Conservation (phyloP, 2,797 vertebrate genomes). For the Gobio occitaniae region DNA sequence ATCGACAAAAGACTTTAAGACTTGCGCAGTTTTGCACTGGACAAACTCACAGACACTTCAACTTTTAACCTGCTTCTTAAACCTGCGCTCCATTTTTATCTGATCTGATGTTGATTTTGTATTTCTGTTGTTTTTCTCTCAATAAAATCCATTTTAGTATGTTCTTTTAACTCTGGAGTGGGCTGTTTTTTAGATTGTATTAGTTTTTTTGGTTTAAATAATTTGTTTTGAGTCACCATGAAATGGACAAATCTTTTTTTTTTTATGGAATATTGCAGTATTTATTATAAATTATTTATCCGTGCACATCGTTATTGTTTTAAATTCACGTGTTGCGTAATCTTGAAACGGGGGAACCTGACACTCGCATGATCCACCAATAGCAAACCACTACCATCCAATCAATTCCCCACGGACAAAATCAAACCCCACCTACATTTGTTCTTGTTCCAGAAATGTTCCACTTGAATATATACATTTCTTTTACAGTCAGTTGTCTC, state of each 20-base stretch:
- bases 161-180: slow-evolving; percentile 54
- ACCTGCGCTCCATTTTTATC: slow-evolving; percentile 56
- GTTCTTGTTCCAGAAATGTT: not conserved
- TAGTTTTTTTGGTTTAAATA: not conserved
- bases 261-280: not conserved
- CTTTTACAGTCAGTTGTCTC: not conserved
- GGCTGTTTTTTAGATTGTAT: slow-evolving; percentile 22
- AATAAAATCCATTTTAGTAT: slow-evolving; percentile 66
- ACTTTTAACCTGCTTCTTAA: slow-evolving; percentile 61
- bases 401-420: too few relatives aligned
- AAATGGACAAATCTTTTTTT: not conserved
- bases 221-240: not conserved
- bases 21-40: slow-evolving; percentile 59
- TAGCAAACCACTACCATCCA: too few relatives aligned
- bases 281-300: not conserved
- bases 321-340: not conserved
- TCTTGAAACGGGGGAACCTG: too few relatives aligned
- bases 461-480: not conserved
- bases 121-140: slow-evolving; percentile 59
- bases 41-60: slow-evolving; percentile 50
- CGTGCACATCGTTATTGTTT: not conserved
- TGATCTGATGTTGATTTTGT: slow-evolving; percentile 51
- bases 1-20: slow-evolving; percentile 49
- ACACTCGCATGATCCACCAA: too few relatives aligned
- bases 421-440: too few relatives aligned